Evolutionary conservation across 2,888 invertebrate genomes (phyloP), one percentile per base, ranked within the genome.

Genomic region (Allophyes oxyacanthae): DNA sequence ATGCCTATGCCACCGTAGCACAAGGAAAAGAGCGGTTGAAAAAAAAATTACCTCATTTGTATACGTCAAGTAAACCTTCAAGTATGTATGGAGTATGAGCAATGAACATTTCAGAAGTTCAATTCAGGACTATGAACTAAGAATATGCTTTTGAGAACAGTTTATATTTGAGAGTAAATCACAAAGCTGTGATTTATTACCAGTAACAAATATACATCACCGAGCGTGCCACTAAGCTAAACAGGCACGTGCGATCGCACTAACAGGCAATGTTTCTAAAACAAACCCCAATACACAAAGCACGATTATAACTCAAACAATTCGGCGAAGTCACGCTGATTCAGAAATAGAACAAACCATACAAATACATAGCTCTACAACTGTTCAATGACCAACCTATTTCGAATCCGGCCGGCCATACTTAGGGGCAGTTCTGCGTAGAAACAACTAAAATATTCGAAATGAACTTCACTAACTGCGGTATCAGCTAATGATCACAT

Each of bases 231-330:
- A 83, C 81, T 85, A 87, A 80, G 79, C 80, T 83, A 88, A 92
- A 89, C 88, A 89, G 87, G 90, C 92, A 90, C 92, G 92, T 86
- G 91, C 91, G 81, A 73, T 80, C 77, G 79, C 74, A 85, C 78
- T 79, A 85, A 83, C 86, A 81, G 74, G 72, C 84, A 78, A 81
- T 90, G 89, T 91, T 91, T 90, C 89, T 88, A 86, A 90, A 90
- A 91, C 90, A 90, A 87, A 82, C 78, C 79, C 77, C 80, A 84
- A 83, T 79, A 85, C 81, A 84, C 84, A 79, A 84, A 84, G 80
- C 82, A 82, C 79, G 71, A 79, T 75, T 77, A 78, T 78, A 76
- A 76, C 70, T 78, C 75, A 78, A 76, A 78, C 74, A 64, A 75
- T 83, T 81, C 83, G 77, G 65, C 68, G 79, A 81, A 85, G 69